Evolutionary conservation across 2,113 vertebrate genomes (phyloP).

Genomic region (Oreochromis tanganicae): DNA sequence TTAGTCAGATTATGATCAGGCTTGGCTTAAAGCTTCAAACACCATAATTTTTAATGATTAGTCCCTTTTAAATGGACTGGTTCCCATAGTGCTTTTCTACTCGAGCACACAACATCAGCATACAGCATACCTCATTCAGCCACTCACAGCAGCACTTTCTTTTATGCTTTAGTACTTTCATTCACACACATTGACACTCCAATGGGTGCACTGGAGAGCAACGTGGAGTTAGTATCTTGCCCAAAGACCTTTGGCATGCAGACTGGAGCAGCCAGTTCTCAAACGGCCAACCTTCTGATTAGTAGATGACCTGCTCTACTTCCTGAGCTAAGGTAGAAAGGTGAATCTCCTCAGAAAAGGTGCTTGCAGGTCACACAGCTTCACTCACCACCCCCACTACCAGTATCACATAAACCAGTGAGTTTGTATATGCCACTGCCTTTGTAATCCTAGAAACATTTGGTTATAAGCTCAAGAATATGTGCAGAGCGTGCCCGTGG

Average conservation of each 20-base stretch:
- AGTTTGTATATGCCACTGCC: not conserved
- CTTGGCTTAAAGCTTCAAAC: not conserved
- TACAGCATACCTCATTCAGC: not conserved
- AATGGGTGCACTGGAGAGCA: not conserved
- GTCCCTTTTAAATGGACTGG: not conserved
- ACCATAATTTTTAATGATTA: not conserved
- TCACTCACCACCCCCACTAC: not conserved
- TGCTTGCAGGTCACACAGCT: not conserved
- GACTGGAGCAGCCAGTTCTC: not conserved
- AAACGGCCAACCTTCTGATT: not conserved
- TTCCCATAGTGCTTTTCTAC: not conserved
- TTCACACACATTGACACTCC: not conserved
- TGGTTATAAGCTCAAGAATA: not conserved
- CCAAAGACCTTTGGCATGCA: not conserved
- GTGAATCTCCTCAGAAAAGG: not conserved
- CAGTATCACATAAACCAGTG: not conserved
- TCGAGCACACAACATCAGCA: not conserved
- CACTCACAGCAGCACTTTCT: not conserved
- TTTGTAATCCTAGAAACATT: not conserved
- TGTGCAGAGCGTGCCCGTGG: not conserved
- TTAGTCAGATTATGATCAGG: not conserved
- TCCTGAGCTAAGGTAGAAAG: not conserved
- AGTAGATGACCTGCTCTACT: not conserved
- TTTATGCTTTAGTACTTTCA: not conserved
- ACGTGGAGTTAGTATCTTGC: not conserved